Evolutionary conservation across 2,888 invertebrate genomes (phyloP).

Genomic region (Campaea margaritaria): DNA sequence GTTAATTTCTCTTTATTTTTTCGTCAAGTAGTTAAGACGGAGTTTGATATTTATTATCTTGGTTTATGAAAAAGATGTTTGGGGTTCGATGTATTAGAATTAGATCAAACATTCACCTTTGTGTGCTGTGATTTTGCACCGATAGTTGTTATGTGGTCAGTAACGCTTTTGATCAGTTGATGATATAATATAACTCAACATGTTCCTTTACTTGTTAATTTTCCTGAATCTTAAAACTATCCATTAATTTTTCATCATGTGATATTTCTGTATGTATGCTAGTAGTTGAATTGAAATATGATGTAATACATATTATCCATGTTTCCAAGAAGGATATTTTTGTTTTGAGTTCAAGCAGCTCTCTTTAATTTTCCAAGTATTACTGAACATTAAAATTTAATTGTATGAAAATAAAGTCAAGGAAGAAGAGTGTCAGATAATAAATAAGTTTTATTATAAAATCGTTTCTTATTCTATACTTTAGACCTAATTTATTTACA

Average conservation of each 20-base stretch:
- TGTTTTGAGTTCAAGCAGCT: constrained; percentile 40
- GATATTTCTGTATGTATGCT: constrained; percentile 46
- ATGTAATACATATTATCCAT: constrained; percentile 40
- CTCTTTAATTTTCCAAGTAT: constrained; percentile 45
- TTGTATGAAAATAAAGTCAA: constrained; percentile 35
- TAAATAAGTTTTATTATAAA: constrained; percentile 80
- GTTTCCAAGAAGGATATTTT: constrained; percentile 43
- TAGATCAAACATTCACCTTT: not conserved
- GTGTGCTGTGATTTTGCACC: constrained; percentile 9
- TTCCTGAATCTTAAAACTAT: constrained; percentile 1
- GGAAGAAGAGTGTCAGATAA: constrained; percentile 56
- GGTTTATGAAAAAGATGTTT: no score
- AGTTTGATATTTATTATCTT: no score
- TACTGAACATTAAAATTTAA: constrained; percentile 46
- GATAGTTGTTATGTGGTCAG: not conserved
- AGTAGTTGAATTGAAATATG: constrained; percentile 26
- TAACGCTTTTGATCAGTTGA: not conserved
- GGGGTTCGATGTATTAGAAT: no score
- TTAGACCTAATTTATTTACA: constrained; percentile 72
- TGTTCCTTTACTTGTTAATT: not conserved
- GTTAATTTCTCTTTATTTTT: no score
- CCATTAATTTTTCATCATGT: constrained; percentile 40
- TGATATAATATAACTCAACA: not conserved
- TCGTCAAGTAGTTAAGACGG: no score
- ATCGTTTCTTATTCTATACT: constrained; percentile 67